These are phyloP conservation scores for Pomacea canaliculata DNA, from an alignment of 2,888 invertebrate species.

Conservation along the genomic window DNA sequence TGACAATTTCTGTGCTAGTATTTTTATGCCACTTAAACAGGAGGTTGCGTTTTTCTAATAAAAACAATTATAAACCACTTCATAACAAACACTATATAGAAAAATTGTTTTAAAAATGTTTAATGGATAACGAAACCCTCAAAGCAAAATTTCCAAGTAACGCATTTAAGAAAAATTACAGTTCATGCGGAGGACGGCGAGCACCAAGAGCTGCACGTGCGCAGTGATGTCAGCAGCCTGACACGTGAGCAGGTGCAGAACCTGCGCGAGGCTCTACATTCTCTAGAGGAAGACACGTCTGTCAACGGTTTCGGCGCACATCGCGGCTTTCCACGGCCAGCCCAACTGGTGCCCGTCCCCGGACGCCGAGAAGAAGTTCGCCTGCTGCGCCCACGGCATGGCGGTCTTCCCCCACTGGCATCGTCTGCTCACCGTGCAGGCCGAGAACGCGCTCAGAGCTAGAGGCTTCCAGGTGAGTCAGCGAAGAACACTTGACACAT, in stretches of 20 bases:
- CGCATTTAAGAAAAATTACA: too few relatives aligned
- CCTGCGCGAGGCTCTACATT: constrained; percentile 31
- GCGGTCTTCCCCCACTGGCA: constrained; percentile 44
- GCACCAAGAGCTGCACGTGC: constrained; percentile 9
- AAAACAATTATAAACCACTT: too few relatives aligned
- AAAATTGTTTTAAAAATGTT: too few relatives aligned
- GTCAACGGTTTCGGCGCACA: constrained; percentile 33
- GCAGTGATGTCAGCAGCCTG: constrained; percentile 33
- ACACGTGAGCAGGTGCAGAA: constrained; percentile 31
- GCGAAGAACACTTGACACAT: background rate
- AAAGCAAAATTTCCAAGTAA: too few relatives aligned
- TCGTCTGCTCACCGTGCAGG: constrained; percentile 32
- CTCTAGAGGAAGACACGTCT: constrained; percentile 29
- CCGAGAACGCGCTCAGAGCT: constrained; percentile 26
- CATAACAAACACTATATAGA: too few relatives aligned
- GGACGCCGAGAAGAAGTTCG: constrained; percentile 36
- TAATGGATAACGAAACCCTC: too few relatives aligned
- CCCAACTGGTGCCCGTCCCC: constrained; percentile 41
- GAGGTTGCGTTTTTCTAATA: too few relatives aligned
- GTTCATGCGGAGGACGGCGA: background rate
- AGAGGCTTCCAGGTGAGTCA: constrained; percentile 12
- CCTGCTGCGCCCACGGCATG: constrained; percentile 44
- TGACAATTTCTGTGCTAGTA: too few relatives aligned
- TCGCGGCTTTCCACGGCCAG: constrained; percentile 41
- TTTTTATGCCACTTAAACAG: too few relatives aligned